Percentiles rank a stretch among this genome's conserved stretches.
phyloP scores from a whole-genome alignment of 2,113 vertebrate species.

The Lepus europaeus region DNA sequence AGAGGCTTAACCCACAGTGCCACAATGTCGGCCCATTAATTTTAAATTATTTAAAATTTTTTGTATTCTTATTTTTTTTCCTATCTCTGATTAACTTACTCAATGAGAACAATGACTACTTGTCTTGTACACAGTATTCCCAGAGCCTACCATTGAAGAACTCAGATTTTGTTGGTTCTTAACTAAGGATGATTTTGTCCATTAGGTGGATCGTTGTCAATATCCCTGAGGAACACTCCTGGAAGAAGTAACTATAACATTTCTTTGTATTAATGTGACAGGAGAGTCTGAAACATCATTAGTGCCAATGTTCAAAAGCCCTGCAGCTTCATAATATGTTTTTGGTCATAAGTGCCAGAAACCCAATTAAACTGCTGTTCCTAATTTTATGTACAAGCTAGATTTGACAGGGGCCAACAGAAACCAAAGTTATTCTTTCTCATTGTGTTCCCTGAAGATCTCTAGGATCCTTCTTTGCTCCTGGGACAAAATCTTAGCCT shows the following conservation, averaged over 20 bases:
- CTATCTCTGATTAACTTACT: not conserved
- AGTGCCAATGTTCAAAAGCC: not conserved
- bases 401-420: not conserved
- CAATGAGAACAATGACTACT: not conserved
- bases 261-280: not conserved
- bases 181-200: not conserved
- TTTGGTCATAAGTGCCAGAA: constrained; percentile 25
- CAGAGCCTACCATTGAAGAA: not conserved
- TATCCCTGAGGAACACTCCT: not conserved
- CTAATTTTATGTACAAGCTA: not conserved
- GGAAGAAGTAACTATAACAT: not conserved
- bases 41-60: too few species aligned
- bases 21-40: too few species aligned
- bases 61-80: not conserved
- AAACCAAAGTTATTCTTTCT: constrained; percentile 3
- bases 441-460: not conserved
- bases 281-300: not conserved
- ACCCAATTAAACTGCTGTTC: not conserved
- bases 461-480: not conserved
- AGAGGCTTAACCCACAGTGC: too few species aligned
- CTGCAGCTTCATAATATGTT: not conserved
- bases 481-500: not conserved
- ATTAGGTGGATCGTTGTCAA: not conserved
- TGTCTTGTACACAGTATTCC: constrained; percentile 22
- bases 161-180: not conserved